These are phyloP conservation scores for Panulirus ornatus DNA, from an alignment of 1,140 invertebrate species.

Conservation along the genomic window DNA sequence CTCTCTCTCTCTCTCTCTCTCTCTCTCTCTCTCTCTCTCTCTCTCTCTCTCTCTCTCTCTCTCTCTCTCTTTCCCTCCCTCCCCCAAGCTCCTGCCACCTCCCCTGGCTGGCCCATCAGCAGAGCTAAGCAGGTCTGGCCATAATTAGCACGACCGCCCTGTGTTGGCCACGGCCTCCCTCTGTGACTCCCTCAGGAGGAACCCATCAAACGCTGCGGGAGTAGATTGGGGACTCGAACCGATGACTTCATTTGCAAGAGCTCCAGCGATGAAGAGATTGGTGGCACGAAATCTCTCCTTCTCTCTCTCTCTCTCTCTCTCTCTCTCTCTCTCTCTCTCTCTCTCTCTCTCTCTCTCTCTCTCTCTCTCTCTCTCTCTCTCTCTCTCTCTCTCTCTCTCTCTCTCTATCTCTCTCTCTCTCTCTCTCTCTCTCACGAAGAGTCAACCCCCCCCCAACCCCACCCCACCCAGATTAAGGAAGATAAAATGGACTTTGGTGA, in stretches of 20 bases:
- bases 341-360: background rate
- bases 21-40: background rate
- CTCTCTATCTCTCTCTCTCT: slow-evolving; percentile 20
- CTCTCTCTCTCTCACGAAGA: slow-evolving; percentile 9
- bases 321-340: slow-evolving; percentile 36
- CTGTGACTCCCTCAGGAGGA: slow-evolving; percentile 45
- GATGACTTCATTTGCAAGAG: slow-evolving; percentile 54
- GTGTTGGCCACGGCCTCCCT: slow-evolving; percentile 39
- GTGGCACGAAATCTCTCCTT: background rate
- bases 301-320: slow-evolving; percentile 25
- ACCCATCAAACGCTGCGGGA: slow-evolving; percentile 43
- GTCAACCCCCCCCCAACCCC: background rate
- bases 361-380: slow-evolving; percentile 54
- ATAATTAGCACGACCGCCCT: slow-evolving; percentile 56
- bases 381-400: slow-evolving; percentile 41
- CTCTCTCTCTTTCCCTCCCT: background rate
- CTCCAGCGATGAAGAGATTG: slow-evolving; percentile 39
- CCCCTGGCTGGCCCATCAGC: too few relatives aligned
- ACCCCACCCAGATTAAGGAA: background rate
- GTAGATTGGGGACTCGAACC: slow-evolving; percentile 54
- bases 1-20: background rate
- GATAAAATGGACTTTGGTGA: slow-evolving; percentile 30
- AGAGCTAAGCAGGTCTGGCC: slow-evolving; percentile 38
- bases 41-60: background rate
- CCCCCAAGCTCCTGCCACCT: background rate